Evolutionary conservation across 2,113 vertebrate species (phyloP).

Genomic region (Hippocampus mohnikei): DNA sequence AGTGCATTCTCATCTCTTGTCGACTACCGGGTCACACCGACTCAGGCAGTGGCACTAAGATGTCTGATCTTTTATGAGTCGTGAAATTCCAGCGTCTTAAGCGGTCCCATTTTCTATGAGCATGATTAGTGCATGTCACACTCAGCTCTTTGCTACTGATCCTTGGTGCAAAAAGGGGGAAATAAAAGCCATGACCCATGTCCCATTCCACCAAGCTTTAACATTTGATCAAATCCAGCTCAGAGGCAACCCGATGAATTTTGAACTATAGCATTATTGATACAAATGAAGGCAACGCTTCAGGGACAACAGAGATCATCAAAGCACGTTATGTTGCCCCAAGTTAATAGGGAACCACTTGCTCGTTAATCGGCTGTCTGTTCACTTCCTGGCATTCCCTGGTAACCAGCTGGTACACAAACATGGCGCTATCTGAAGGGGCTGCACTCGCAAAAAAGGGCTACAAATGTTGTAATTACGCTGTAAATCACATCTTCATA

Average conservation of each 20-base stretch:
- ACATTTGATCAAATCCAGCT: conserved; percentile 58
- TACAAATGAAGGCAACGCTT: conserved; percentile 39
- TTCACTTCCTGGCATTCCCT: conserved; percentile 57
- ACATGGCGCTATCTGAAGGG: conserved; percentile 41
- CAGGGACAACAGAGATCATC: conserved; percentile 51
- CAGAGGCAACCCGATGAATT: conserved; percentile 50
- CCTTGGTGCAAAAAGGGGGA: conserved; percentile 28
- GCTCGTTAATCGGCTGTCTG: conserved; percentile 62
- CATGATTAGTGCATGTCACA: conserved; percentile 11
- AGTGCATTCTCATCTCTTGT: conserved; percentile 11
- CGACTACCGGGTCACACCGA: conserved; percentile 1
- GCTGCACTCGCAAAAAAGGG: conserved; percentile 32
- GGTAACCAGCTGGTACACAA: conserved; percentile 57
- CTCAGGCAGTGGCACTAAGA: conserved; percentile 15
- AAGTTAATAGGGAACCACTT: conserved; percentile 59
- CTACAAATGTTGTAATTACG: conserved; percentile 31
- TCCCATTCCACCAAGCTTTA: conserved; percentile 35
- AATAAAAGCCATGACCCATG: conserved; percentile 47
- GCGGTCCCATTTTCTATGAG: background rate
- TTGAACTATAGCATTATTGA: conserved; percentile 38
- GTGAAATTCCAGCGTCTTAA: conserved; percentile 30
- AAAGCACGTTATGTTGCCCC: conserved; percentile 49
- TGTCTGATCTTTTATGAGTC: conserved; percentile 11
- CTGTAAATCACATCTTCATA: conserved; percentile 20
- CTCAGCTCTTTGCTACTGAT: conserved; percentile 25